These are phyloP conservation scores for Bombus terrestris DNA, from an alignment of 1,140 invertebrate genomes.

Conservation along the genomic window DNA sequence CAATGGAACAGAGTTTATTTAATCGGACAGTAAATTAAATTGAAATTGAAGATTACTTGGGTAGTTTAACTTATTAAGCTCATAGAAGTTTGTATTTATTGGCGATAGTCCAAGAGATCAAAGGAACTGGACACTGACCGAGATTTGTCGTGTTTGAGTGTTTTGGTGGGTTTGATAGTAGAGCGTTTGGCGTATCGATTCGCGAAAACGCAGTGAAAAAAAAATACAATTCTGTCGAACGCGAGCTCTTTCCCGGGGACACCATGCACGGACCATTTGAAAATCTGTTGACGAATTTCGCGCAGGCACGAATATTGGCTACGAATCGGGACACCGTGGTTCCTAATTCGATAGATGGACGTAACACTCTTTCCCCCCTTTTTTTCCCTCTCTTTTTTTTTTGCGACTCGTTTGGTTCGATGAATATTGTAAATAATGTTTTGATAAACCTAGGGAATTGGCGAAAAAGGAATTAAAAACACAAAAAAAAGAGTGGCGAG, in stretches of 20 bases:
- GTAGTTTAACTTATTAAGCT: background rate
- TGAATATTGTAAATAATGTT: background rate
- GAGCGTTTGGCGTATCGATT: conserved; percentile 17
- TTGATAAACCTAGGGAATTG: background rate
- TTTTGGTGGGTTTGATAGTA: conserved; percentile 1
- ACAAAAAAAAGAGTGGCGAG: background rate
- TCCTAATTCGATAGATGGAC: conserved; percentile 25
- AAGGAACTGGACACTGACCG: background rate
- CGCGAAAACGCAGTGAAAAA: conserved; percentile 6
- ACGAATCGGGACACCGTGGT: background rate
- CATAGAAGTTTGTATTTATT: background rate
- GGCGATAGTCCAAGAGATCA: background rate
- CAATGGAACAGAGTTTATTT: too few relatives aligned
- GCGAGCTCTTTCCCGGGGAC: conserved; percentile 17
- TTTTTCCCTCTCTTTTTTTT: background rate
- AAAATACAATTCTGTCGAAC: conserved; percentile 22
- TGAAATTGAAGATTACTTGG: too few relatives aligned
- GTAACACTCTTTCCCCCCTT: background rate
- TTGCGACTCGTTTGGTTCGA: background rate
- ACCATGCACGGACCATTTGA: conserved; percentile 5
- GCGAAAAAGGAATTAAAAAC: background rate
- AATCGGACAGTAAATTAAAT: too few relatives aligned
- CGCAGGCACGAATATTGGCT: conserved; percentile 2
- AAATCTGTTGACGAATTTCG: conserved; percentile 31
- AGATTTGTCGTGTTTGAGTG: conserved; percentile 14